Conservation (phyloP, 2,888 invertebrate genomes). For the Laspeyria flexula region DNA sequence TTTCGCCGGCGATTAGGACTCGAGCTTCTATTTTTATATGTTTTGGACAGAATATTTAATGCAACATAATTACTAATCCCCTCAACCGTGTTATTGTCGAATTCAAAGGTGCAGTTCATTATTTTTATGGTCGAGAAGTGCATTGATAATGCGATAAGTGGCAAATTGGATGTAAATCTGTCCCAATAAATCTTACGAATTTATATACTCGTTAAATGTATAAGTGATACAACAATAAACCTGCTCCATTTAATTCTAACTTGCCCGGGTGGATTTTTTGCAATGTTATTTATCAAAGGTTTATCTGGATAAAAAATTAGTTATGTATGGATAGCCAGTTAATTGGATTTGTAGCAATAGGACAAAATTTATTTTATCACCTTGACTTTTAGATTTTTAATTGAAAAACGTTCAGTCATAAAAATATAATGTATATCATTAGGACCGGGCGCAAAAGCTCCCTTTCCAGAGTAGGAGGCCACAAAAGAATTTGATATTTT, state of each 20-base stretch:
- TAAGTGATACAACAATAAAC: too few species aligned
- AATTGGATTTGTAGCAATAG: conserved; percentile 1
- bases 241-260: background rate
- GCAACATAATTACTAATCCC: conserved; percentile 44
- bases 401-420: too few species aligned
- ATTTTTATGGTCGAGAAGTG: conserved; percentile 36
- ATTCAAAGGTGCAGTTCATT: conserved; percentile 32
- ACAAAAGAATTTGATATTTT: too few species aligned
- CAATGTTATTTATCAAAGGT: background rate
- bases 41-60: conserved; percentile 35
- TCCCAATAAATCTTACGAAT: background rate
- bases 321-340: background rate
- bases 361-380: conserved; percentile 1
- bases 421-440: too few species aligned
- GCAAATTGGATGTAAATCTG: conserved; percentile 6
- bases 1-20: conserved; percentile 71
- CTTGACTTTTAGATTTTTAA: conserved; percentile 10
- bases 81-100: conserved; percentile 44
- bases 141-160: conserved; percentile 20
- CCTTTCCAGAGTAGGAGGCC: too few species aligned
- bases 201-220: background rate
- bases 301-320: background rate
- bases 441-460: too few species aligned
- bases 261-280: too few species aligned
- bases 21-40: conserved; percentile 51